Base-by-base conservation (phyloP, 2,888 invertebrate species). In the Noctua fimbriata region DNA sequence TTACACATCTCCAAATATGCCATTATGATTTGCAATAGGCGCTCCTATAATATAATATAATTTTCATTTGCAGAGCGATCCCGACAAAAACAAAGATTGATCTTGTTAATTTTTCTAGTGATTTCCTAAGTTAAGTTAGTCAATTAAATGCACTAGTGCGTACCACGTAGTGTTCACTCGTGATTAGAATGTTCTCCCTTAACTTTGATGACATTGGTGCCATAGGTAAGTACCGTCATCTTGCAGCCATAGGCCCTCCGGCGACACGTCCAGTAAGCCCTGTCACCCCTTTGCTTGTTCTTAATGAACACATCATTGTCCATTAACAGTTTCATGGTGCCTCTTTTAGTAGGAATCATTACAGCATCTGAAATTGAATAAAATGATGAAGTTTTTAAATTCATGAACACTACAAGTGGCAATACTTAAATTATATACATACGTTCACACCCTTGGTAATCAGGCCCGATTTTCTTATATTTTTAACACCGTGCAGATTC, bases 191-290 rank as follows among this genome's bases (percentile, higher is more conserved):
- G 88, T 67, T 67, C 67, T 14, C 89, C 89, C 1, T 55, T 89
- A 1, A 90, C 69, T 66, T 82, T 89, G 0, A 90, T 21, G 6
- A 93, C 84, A 21, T 73, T 72, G 10, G 84, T 84, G 0, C 90
- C 80, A n/a, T 44, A 49, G 0, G 92, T 93, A 0, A 88, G 82
- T 7, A 92, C 84, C 6, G 89, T 92, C 7, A 88, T 89, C 36
- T 83, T 89, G 24, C 55, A 55, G 55, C 55, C 12, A 55, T 55
- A n/a, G 55, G 12, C n/a, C 1, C 12, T 55, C 12, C 75, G 85
- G 3, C 76, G 75, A 70, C 92, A 92, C 3, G 85, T 86, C 92
- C 92, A 92, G 65, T 89, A 85, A 1, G 80, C 73, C 10, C 76
- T 80, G 1, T 81, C 71, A 4, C 86, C 78, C 84, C 87, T 81